Percentiles rank a stretch among this genome's conserved stretches.
phyloP scores from a whole-genome alignment of 2,888 invertebrate genomes.

The Synergus gifuensis region DNA sequence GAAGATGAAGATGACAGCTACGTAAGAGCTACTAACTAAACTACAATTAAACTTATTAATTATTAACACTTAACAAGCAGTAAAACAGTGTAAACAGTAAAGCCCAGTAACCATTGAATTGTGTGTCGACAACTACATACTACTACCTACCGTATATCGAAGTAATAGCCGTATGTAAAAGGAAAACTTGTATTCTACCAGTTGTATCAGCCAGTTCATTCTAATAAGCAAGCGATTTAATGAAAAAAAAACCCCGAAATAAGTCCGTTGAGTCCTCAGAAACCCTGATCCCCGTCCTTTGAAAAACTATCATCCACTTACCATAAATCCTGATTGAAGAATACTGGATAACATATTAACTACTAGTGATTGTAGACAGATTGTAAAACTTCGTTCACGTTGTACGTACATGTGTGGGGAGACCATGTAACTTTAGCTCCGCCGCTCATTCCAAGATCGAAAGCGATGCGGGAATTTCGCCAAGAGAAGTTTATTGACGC shows the following conservation, averaged over 20 bases:
- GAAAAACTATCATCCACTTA: conserved; percentile 36
- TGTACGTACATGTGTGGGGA: conserved; percentile 78
- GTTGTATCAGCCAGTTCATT: conserved; percentile 77
- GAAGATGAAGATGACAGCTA: conserved; percentile 72
- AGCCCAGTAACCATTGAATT: conserved; percentile 78
- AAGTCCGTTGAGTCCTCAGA: conserved; percentile 54
- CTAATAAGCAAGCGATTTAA: conserved; percentile 76
- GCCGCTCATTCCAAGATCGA: conserved; percentile 70
- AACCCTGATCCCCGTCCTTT: conserved; percentile 52
- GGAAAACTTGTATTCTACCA: conserved; percentile 77
- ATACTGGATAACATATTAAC: conserved; percentile 59
- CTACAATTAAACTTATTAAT: conserved; percentile 78
- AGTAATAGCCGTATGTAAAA: conserved; percentile 78
- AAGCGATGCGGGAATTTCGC: conserved; percentile 54
- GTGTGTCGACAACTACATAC: conserved; percentile 79
- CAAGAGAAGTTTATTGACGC: conserved; percentile 23
- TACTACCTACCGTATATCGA: conserved; percentile 78
- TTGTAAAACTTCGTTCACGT: conserved; percentile 76
- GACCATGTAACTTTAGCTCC: conserved; percentile 78
- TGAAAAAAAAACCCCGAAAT: conserved; percentile 60
- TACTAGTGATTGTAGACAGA: conserved; percentile 68
- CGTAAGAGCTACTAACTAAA: conserved; percentile 77
- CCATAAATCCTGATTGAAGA: conserved; percentile 49
- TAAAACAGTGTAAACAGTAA: conserved; percentile 78
- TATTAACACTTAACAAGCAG: conserved; percentile 77